phyloP scores from a whole-genome alignment of 2,113 vertebrate species.

The Galemys pyrenaicus region DNA sequence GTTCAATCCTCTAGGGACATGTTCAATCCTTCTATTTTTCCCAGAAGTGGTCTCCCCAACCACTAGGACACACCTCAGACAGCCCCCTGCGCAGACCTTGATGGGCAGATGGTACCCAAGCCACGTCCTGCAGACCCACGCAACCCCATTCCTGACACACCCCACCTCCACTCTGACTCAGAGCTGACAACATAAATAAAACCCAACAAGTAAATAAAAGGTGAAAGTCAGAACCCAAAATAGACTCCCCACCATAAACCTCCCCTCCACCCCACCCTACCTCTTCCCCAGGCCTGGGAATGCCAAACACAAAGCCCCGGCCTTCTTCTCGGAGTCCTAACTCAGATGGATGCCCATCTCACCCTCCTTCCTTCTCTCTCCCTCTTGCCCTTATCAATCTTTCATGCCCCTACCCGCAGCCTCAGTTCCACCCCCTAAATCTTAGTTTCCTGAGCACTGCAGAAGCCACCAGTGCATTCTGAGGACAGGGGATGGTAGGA shows the following conservation, averaged over 20 bases:
- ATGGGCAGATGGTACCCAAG: background rate
- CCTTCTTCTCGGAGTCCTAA: background rate
- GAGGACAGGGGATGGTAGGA: constrained; percentile 85
- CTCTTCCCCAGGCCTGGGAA: constrained; percentile 24
- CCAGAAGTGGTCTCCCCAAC: constrained; percentile 27
- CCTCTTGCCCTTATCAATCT: constrained; percentile 56
- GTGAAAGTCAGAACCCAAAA: constrained; percentile 85
- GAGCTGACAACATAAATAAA: constrained; percentile 83
- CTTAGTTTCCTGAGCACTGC: constrained; percentile 75
- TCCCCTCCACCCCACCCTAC: constrained; percentile 29
- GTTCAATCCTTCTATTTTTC: background rate
- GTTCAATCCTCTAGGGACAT: background rate
- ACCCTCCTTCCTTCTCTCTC: background rate
- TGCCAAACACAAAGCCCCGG: constrained; percentile 67
- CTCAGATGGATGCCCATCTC: constrained; percentile 40
- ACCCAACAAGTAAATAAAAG: constrained; percentile 85
- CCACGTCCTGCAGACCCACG: constrained; percentile 2
- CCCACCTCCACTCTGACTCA: constrained; percentile 85
- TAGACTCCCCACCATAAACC: constrained; percentile 82
- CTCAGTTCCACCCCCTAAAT: background rate
- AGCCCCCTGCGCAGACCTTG: background rate
- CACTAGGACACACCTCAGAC: background rate
- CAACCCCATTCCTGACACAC: background rate
- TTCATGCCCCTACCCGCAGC: background rate
- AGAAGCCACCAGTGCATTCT: constrained; percentile 82